phyloP scores from a whole-genome alignment of 2,797 vertebrate species.

The Anableps anableps region DNA sequence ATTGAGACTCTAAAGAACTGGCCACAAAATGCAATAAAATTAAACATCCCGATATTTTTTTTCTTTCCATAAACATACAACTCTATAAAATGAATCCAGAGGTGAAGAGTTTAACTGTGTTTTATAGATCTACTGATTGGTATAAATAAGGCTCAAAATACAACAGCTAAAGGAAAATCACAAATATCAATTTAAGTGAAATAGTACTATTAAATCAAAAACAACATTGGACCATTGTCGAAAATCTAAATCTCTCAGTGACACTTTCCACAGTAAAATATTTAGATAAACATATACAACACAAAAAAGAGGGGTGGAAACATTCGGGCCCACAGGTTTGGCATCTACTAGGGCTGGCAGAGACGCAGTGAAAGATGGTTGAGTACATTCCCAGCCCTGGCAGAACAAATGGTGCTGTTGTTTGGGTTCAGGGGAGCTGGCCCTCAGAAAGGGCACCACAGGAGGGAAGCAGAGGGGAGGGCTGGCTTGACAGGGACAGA shows the following conservation, averaged over 20 bases:
- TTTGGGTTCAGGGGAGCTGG: slow-evolving; percentile 78
- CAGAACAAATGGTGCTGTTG: slow-evolving; percentile 80
- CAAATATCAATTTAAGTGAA: not conserved
- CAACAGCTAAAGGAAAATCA: not conserved
- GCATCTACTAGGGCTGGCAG: slow-evolving; percentile 65
- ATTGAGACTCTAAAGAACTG: not conserved
- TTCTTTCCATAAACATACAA: not conserved
- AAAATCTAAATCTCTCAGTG: not conserved
- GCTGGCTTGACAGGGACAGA: slow-evolving; percentile 71
- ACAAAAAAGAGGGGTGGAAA: slow-evolving; percentile 57
- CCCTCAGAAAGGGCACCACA: slow-evolving; percentile 68
- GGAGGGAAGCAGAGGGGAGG: slow-evolving; percentile 58
- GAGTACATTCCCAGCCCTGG: slow-evolving; percentile 75
- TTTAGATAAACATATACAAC: slow-evolving; percentile 49
- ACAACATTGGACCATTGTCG: not conserved
- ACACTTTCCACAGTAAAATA: slow-evolving; percentile 35
- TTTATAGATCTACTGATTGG: not conserved
- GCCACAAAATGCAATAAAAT: not conserved
- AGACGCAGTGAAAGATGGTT: slow-evolving; percentile 67
- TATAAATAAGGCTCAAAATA: not conserved
- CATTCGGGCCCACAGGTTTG: slow-evolving; percentile 66
- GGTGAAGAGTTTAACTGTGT: not conserved
- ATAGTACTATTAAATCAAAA: not conserved
- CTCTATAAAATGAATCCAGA: not conserved
- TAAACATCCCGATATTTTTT: not conserved